phyloP scores from a whole-genome alignment of 92 coral and sea anemone species.

The Meandrina meandrites region DNA sequence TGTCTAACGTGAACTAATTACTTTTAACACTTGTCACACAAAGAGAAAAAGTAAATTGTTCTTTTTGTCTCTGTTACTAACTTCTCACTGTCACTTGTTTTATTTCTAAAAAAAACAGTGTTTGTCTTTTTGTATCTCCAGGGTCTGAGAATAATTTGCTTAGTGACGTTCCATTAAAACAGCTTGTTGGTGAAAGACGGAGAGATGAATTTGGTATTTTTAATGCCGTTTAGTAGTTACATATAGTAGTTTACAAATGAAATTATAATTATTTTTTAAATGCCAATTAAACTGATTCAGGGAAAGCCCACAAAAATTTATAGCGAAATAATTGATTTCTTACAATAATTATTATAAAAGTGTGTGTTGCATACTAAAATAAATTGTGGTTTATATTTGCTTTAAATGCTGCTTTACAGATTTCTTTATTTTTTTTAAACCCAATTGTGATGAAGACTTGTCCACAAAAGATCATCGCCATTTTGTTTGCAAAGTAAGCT shows the following conservation, averaged over 20 bases:
- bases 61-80: background rate
- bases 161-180: conserved; percentile 47
- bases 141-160: conserved; percentile 55
- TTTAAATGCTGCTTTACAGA: background rate
- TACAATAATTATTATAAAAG: background rate
- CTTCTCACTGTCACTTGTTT: background rate
- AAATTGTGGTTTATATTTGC: background rate
- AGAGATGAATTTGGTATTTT: conserved; percentile 41
- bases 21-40: no score
- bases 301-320: background rate
- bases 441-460: background rate
- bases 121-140: background rate
- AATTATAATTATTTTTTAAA: background rate
- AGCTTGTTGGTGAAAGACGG: conserved; percentile 15
- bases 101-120: background rate
- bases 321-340: background rate
- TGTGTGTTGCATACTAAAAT: no score
- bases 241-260: conserved; percentile 28
- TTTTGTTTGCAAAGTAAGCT: conserved; percentile 9
- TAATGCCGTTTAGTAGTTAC: conserved; percentile 71
- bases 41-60: no score
- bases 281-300: background rate
- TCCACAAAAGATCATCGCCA: background rate
- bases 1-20: no score
- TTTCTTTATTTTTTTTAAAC: background rate